phyloP scores from a whole-genome alignment of 23 tunicate genomes.

The Diplosoma virens region DNA sequence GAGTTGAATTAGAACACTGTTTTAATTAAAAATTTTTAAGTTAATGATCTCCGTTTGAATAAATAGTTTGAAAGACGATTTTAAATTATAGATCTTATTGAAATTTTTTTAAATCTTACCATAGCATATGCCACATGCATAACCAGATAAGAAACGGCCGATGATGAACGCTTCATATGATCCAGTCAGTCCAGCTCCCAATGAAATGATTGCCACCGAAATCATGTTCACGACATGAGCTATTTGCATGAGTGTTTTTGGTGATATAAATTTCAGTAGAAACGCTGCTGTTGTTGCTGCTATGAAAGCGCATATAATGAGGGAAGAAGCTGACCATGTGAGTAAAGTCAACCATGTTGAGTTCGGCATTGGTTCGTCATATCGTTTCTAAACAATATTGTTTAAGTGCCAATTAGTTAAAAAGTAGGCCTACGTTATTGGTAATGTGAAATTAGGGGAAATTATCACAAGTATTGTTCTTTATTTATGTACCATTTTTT shows the following conservation, averaged over 20 bases:
- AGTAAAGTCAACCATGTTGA: constrained; percentile 28
- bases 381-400: constrained; percentile 28
- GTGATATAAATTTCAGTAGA: not conserved
- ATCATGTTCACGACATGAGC: constrained; percentile 29
- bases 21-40: too few species aligned
- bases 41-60: too few species aligned
- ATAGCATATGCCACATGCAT: constrained; percentile 17
- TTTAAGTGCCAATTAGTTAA: too few species aligned
- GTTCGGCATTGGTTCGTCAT: constrained; percentile 20
- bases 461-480: too few species aligned
- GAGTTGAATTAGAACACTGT: too few species aligned
- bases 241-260: constrained; percentile 22
- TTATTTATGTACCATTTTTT: too few species aligned
- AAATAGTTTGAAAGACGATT: too few species aligned
- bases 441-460: too few species aligned
- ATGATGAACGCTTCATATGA: constrained; percentile 51
- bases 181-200: constrained; percentile 40
- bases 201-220: constrained; percentile 27
- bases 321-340: constrained; percentile 22
- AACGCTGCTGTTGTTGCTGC: constrained; percentile 17
- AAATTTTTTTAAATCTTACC: too few species aligned
- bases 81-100: too few species aligned
- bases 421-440: too few species aligned
- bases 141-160: constrained; percentile 49
- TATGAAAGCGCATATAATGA: constrained; percentile 17